Conservation (phyloP, 2,888 invertebrate genomes). For the Anoplius nigerrimus region DNA sequence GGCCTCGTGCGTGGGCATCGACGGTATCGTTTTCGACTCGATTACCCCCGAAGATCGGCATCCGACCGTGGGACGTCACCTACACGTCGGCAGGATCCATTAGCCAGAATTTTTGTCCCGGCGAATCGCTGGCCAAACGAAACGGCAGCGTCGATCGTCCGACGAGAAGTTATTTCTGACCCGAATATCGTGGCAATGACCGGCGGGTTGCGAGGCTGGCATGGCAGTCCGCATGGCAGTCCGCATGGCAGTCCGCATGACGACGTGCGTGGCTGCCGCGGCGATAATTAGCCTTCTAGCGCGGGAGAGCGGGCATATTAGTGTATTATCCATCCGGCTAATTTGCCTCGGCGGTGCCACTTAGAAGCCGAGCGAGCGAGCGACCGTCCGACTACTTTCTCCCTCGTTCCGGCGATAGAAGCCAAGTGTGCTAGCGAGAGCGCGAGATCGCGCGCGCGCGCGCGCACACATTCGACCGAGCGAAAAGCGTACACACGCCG, state of each 20-base stretch:
- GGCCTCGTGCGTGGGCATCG: too few species aligned
- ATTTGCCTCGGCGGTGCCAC: conserved; percentile 41
- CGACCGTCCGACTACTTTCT: conserved; percentile 39
- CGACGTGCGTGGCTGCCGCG: conserved; percentile 19
- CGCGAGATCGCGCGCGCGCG: neutral
- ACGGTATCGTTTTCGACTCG: too few species aligned
- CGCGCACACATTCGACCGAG: too few species aligned
- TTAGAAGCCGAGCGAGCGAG: too few species aligned
- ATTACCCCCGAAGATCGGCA: neutral
- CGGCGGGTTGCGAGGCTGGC: conserved; percentile 19
- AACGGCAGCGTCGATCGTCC: neutral
- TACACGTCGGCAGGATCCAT: too few species aligned
- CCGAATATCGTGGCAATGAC: conserved; percentile 36
- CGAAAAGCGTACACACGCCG: too few species aligned
- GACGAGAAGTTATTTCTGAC: conserved; percentile 6
- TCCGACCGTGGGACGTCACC: too few species aligned
- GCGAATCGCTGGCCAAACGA: too few species aligned
- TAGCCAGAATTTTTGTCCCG: too few species aligned
- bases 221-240: neutral
- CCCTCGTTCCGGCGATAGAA: conserved; percentile 17
- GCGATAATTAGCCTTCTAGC: conserved; percentile 39
- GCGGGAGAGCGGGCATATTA: conserved; percentile 30
- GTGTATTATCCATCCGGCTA: conserved; percentile 40
- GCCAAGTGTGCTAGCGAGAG: too few species aligned
- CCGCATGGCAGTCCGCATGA: neutral